Base-by-base conservation (phyloP, 2,113 vertebrate species). In the Ascaphus truei region DNA sequence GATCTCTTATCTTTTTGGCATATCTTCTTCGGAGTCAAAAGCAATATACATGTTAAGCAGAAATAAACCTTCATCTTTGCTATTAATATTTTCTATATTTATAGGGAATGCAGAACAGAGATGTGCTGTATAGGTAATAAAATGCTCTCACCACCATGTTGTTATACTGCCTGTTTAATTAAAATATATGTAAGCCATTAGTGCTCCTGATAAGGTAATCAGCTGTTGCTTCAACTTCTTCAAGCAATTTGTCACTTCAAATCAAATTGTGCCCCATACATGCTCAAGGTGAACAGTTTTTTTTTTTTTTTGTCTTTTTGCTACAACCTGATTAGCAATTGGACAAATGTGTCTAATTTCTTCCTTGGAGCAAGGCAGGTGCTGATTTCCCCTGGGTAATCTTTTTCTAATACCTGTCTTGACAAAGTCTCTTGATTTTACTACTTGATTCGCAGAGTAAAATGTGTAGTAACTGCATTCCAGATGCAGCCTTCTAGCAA, bases 201-300 rank as follows among this genome's bases (percentile, higher is more conserved):
- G 72, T 56, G 8, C 11, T 45, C 3, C 26, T 26, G 1, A 30
- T 23, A 65, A 10, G 2, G 29, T 43, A 74, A 71, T 71, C 0
- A 76, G 52, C 39, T 71, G 9, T 65, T 77, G 36, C 22, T 72
- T 82, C 73, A 75, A 16, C 26, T 81, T 81, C 72, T 41, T 5
- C 64, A 63, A 77, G 31, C 61, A 81, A 76, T 52, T 68, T 79
- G 11, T 76, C 50, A 65, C 58, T 75, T 77, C 60, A 30, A 33
- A 77, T 75, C 59, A 78, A 78, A 76, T 26, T 47, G 3, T 66
- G 37, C 45, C n/a, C 45, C 56, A 52, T 29, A 68, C 8, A 64
- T 76, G 39, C 53, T 72, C 31, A 62, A 20, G n/a, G 43, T 12
- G 68, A 69, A 65, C 72, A 8, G 7, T 41, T 61, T 56, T n/a